These are phyloP conservation scores for Emydoidea blandingii DNA, from an alignment of 2,797 vertebrate species.

Conservation along the genomic window DNA sequence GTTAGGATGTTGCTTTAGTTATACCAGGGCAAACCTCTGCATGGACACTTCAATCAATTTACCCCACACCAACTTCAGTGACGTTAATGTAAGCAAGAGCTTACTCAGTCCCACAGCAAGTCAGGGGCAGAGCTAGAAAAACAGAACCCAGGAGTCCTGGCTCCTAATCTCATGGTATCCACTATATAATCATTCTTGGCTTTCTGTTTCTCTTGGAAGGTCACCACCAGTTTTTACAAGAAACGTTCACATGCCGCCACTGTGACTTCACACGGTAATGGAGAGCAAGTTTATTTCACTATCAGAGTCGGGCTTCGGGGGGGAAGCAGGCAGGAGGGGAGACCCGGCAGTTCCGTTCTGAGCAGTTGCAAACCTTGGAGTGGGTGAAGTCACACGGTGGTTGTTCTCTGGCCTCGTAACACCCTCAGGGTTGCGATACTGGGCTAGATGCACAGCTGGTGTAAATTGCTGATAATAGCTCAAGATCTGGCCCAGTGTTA, in stretches of 20 bases:
- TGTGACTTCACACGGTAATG: neutral
- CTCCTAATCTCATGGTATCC: accelerated
- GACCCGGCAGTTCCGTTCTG: neutral
- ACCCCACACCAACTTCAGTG: neutral
- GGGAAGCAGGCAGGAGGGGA: accelerated
- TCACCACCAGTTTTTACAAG: neutral
- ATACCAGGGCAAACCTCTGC: neutral
- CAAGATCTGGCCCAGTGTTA: neutral
- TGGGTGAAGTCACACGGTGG: neutral
- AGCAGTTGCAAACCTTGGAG: accelerated
- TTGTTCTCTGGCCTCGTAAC: neutral
- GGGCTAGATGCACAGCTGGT: slow-evolving; percentile 41
- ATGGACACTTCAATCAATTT: neutral
- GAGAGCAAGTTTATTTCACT: neutral
- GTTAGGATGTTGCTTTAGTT: neutral
- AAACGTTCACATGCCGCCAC: neutral
- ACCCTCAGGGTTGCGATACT: accelerated
- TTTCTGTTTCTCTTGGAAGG: neutral
- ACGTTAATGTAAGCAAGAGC: neutral
- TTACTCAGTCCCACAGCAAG: neutral
- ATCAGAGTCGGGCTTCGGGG: neutral
- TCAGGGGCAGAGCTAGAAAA: neutral
- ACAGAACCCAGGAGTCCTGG: neutral
- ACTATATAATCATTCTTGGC: neutral
- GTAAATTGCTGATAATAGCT: slow-evolving; percentile 40